A percentile compares a stretch with the other conserved stretches of the same genome.
phyloP scores from a whole-genome alignment of 1,140 invertebrate genomes.

The Pseudomyrmex cubaensis region DNA sequence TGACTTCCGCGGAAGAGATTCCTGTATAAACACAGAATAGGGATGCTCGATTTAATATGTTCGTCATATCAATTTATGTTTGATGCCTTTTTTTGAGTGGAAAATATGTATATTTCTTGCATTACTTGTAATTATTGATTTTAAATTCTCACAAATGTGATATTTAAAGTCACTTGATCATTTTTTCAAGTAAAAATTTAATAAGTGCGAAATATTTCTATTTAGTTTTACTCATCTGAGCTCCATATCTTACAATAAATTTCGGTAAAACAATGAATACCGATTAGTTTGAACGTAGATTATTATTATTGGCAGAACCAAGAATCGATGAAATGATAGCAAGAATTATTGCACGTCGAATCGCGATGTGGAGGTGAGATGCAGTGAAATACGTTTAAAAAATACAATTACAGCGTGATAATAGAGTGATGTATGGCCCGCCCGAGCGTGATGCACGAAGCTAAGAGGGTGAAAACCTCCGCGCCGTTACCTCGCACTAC shows the following conservation, averaged over 20 bases:
- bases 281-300: slow-evolving; percentile 17
- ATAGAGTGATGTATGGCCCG: slow-evolving; percentile 46
- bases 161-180: too few species aligned
- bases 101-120: neutral
- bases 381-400: slow-evolving; percentile 31
- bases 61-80: neutral
- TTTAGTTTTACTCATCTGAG: neutral
- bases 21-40: slow-evolving; percentile 1
- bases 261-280: slow-evolving; percentile 47
- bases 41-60: slow-evolving; percentile 20
- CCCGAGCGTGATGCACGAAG: slow-evolving; percentile 39
- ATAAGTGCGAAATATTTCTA: neutral
- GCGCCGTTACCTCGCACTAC: slow-evolving; percentile 39
- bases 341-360: slow-evolving; percentile 53
- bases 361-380: slow-evolving; percentile 31
- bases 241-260: slow-evolving; percentile 13
- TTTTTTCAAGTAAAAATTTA: too few species aligned
- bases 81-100: neutral
- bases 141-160: too few species aligned
- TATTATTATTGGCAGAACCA: slow-evolving; percentile 38
- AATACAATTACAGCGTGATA: slow-evolving; percentile 57
- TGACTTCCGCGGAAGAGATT: slow-evolving; percentile 24
- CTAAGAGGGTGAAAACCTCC: slow-evolving; percentile 38
- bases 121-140: slow-evolving; percentile 13
- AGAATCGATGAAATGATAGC: slow-evolving; percentile 47